Conservation (phyloP, 2,113 vertebrate species). For the Pseudolaguvia tuberculata region DNA sequence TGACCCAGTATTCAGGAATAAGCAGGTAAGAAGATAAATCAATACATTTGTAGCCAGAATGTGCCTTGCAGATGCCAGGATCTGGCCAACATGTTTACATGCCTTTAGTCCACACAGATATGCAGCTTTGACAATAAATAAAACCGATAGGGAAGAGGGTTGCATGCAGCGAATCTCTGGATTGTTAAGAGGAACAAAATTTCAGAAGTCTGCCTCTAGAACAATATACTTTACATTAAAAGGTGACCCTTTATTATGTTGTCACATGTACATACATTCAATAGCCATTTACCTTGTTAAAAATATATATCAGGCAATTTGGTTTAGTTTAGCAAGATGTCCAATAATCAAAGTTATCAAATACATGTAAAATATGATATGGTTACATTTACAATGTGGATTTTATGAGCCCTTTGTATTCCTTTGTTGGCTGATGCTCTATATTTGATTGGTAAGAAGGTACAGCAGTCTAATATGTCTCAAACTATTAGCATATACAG, state of each 20-base stretch:
- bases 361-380: background rate
- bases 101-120: background rate
- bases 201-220: background rate
- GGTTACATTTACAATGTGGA: background rate
- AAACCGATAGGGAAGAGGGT: background rate
- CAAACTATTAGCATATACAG: background rate
- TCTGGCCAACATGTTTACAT: background rate
- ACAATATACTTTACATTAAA: background rate
- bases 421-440: no score
- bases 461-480: no score
- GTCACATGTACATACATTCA: no score
- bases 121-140: background rate
- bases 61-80: background rate
- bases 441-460: background rate
- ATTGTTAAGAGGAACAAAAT: background rate
- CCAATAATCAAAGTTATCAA: background rate
- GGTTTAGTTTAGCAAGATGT: background rate
- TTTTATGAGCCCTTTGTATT: background rate
- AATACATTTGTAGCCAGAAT: background rate
- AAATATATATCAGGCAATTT: background rate
- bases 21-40: no score
- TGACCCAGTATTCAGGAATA: no score
- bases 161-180: no score
- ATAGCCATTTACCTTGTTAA: no score
- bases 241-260: background rate